Conservation (phyloP, 2,888 invertebrate genomes). For the Conchocele bisecta region DNA sequence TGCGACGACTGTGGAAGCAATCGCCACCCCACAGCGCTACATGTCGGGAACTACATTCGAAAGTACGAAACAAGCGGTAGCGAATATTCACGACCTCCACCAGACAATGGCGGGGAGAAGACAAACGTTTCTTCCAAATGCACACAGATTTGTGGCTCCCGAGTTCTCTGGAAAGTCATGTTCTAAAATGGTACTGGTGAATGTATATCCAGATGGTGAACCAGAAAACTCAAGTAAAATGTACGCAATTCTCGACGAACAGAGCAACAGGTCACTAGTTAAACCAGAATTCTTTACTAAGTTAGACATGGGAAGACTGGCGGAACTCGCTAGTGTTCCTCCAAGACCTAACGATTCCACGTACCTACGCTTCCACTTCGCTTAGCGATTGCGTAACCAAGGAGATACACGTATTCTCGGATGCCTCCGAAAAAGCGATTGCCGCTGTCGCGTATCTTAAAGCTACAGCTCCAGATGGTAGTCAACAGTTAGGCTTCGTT, state of each 20-base stretch:
- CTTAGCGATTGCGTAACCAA: background rate
- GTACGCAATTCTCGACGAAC: constrained; percentile 42
- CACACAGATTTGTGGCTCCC: constrained; percentile 21
- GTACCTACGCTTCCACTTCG: constrained; percentile 28
- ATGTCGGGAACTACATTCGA: no score
- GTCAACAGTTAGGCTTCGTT: constrained; percentile 31
- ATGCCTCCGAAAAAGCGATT: constrained; percentile 63
- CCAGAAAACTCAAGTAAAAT: background rate
- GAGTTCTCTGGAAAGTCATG: constrained; percentile 30
- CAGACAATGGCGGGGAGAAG: no score
- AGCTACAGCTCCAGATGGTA: constrained; percentile 2
- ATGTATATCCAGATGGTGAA: constrained; percentile 7
- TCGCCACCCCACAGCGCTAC: constrained; percentile 18
- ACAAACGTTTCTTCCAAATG: no score
- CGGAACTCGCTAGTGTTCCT: constrained; percentile 44
- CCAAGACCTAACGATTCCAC: constrained; percentile 28
- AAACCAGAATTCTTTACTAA: constrained; percentile 29
- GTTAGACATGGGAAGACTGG: constrained; percentile 40
- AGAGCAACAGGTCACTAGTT: constrained; percentile 36
- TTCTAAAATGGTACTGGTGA: constrained; percentile 34
- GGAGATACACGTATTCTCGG: constrained; percentile 53
- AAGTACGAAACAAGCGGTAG: no score
- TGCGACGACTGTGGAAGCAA: constrained; percentile 8
- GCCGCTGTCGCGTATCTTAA: constrained; percentile 57
- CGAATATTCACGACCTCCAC: no score